phyloP scores from a whole-genome alignment of 2,888 invertebrate species.

The Melitaea athalia region DNA sequence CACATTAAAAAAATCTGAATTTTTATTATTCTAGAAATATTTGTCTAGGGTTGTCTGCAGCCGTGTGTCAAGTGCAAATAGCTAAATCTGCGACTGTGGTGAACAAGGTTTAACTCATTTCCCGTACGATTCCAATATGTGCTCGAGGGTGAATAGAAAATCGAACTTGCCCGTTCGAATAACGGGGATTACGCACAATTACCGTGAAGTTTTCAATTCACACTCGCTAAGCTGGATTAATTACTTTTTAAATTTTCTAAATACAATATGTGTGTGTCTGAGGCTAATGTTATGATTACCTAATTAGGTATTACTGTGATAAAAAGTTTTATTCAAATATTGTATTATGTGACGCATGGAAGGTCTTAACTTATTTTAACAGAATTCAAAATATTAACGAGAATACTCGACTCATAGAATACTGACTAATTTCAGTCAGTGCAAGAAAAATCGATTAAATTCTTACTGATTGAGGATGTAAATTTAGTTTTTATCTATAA shows the following conservation, averaged over 20 bases:
- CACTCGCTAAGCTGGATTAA: constrained; percentile 24
- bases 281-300: not conserved
- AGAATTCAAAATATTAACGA: no score
- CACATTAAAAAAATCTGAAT: no score
- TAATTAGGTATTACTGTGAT: no score
- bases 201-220: constrained; percentile 49
- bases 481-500: no score
- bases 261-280: not conserved
- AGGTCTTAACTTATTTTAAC: no score
- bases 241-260: constrained; percentile 22
- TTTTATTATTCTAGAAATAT: not conserved
- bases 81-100: constrained; percentile 58
- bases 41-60: not conserved
- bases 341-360: no score
- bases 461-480: no score
- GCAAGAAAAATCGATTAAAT: no score
- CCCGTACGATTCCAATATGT: constrained; percentile 73
- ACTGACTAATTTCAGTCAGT: no score
- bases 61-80: constrained; percentile 57
- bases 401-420: no score
- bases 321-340: no score
- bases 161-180: constrained; percentile 56
- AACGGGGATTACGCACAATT: constrained; percentile 57
- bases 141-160: constrained; percentile 63
- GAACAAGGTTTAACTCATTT: constrained; percentile 79